These are phyloP conservation scores for Pandemis heparana DNA, from an alignment of 2,888 invertebrate genomes.

Conservation along the genomic window DNA sequence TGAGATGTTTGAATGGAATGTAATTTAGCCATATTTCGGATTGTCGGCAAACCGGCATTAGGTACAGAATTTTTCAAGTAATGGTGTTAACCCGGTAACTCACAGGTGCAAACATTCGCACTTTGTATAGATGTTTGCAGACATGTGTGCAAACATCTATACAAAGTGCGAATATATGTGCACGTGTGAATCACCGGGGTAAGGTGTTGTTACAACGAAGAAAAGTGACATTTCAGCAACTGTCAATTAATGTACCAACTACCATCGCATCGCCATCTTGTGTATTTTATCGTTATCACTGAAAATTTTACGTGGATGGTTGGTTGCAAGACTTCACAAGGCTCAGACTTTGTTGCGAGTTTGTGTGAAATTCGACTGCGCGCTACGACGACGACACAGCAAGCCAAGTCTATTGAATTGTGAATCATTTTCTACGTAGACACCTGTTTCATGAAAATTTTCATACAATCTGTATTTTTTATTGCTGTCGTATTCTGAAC, in stretches of 20 bases:
- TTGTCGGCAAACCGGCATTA: too few species aligned
- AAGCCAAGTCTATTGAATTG: slow-evolving; percentile 22
- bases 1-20: not conserved
- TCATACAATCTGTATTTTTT: slow-evolving; percentile 19
- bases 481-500: slow-evolving; percentile 31
- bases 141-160: too few species aligned
- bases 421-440: slow-evolving; percentile 28
- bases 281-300: slow-evolving; percentile 42
- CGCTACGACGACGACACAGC: slow-evolving; percentile 10
- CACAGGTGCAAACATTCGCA: too few species aligned
- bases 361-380: slow-evolving; percentile 28
- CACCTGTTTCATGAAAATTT: slow-evolving; percentile 28
- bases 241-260: slow-evolving; percentile 21
- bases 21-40: slow-evolving; percentile 7
- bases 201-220: slow-evolving; percentile 6
- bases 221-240: slow-evolving; percentile 3
- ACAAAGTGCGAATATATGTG: too few species aligned
- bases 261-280: slow-evolving; percentile 44
- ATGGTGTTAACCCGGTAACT: too few species aligned
- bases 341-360: slow-evolving; percentile 4
- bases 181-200: too few species aligned
- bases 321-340: slow-evolving; percentile 10
- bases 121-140: not conserved
- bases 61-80: too few species aligned
- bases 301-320: slow-evolving; percentile 36